Percentiles rank a stretch among this genome's conserved stretches.
Evolutionary conservation across 2,888 invertebrate genomes (phyloP).

Genomic region (Orthosia gothica): DNA sequence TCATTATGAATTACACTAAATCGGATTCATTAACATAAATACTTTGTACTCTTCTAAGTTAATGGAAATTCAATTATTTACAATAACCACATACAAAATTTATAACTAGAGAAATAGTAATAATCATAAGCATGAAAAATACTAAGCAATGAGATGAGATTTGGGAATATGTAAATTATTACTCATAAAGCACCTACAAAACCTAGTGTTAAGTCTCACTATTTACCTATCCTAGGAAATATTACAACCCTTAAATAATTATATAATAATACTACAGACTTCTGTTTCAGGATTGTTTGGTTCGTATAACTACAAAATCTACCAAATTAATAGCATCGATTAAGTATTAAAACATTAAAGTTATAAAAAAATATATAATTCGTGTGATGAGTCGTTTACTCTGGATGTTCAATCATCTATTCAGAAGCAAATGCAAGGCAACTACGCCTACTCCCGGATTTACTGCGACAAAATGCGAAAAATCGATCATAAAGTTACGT

Average conservation of each 20-base stretch:
- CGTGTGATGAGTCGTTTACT: constrained; percentile 58
- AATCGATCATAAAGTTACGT: not conserved
- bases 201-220: constrained; percentile 85
- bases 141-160: constrained; percentile 75
- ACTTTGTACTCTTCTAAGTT: constrained; percentile 90
- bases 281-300: constrained; percentile 76
- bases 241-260: constrained; percentile 81
- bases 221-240: constrained; percentile 80
- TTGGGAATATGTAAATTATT: constrained; percentile 75
- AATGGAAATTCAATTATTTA: constrained; percentile 88
- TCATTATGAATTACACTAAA: constrained; percentile 76
- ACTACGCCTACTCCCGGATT: constrained; percentile 29
- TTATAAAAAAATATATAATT: constrained; percentile 58
- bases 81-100: constrained; percentile 80
- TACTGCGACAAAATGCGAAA: not conserved
- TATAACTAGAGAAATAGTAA: constrained; percentile 74
- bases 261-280: constrained; percentile 82
- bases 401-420: constrained; percentile 44
- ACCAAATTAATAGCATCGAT: constrained; percentile 63
- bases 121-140: constrained; percentile 74
- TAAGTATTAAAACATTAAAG: constrained; percentile 56
- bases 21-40: constrained; percentile 83
- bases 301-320: constrained; percentile 63
- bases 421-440: constrained; percentile 52
- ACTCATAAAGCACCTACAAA: constrained; percentile 80